A percentile compares a stretch with the other conserved stretches of the same genome.
These are phyloP conservation scores for Hedychridium roseum DNA, from an alignment of 2,888 invertebrate genomes.

Conservation along the genomic window DNA sequence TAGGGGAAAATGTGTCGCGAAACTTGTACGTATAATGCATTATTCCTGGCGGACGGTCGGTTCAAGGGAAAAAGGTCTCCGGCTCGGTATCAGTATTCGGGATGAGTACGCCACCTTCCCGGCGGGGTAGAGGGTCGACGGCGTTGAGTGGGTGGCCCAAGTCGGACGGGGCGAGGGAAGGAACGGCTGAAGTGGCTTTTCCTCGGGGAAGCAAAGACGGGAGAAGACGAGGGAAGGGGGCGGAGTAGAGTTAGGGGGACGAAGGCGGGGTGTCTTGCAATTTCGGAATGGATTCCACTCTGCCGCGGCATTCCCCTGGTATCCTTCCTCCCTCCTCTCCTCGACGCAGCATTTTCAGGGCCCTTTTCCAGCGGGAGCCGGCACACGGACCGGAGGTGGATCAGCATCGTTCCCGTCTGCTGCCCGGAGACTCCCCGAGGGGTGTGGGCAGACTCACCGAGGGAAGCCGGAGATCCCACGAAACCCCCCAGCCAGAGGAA, in stretches of 20 bases:
- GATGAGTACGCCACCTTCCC: slow-evolving; percentile 40
- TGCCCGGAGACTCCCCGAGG: slow-evolving; percentile 33
- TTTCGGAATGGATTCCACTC: slow-evolving; percentile 63
- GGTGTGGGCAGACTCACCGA: too few relatives aligned
- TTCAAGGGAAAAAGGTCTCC: slow-evolving; percentile 56
- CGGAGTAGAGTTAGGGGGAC: too few relatives aligned
- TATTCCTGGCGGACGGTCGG: slow-evolving; percentile 55
- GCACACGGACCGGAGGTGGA: too few relatives aligned
- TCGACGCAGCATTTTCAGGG: too few relatives aligned
- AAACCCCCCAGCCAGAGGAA: too few relatives aligned
- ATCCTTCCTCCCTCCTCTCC: slow-evolving; percentile 20
- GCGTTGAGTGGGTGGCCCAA: not conserved
- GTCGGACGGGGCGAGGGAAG: slow-evolving; percentile 5
- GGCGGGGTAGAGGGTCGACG: slow-evolving; percentile 17
- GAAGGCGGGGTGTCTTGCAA: slow-evolving; percentile 59
- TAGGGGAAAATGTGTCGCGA: slow-evolving; percentile 12
- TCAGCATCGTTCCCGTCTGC: slow-evolving; percentile 46
- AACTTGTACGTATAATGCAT: slow-evolving; percentile 52
- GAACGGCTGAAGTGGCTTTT: slow-evolving; percentile 47
- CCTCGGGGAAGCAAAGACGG: slow-evolving; percentile 53
- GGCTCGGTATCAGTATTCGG: slow-evolving; percentile 63
- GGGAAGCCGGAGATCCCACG: too few relatives aligned
- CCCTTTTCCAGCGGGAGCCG: too few relatives aligned
- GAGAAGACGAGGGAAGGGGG: slow-evolving; percentile 31
- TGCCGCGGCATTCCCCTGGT: slow-evolving; percentile 28